Evolutionary conservation across 2,113 vertebrate genomes (phyloP).

Genomic region (Notothenia rossii): DNA sequence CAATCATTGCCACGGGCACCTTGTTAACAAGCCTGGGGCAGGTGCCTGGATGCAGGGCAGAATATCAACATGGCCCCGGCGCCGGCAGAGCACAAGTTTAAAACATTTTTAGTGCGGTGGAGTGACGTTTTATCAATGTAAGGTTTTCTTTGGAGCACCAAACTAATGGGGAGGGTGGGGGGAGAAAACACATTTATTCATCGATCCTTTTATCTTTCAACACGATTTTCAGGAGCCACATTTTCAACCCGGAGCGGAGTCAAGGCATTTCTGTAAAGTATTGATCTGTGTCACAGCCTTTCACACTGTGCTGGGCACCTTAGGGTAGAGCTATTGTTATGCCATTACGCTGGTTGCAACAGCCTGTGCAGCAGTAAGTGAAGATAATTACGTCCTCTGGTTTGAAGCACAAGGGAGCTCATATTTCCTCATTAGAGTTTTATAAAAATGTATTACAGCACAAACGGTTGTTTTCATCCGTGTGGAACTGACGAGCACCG

Average conservation of each 20-base stretch:
- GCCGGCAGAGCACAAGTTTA: slow-evolving; percentile 49
- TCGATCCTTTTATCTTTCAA: slow-evolving; percentile 27
- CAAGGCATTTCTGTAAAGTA: slow-evolving; percentile 21
- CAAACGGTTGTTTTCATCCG: slow-evolving; percentile 55
- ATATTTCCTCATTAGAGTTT: slow-evolving; percentile 72
- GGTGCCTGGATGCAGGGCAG: slow-evolving; percentile 62
- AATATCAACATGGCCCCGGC: slow-evolving; percentile 57
- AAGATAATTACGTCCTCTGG: slow-evolving; percentile 66
- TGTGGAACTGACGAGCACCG: slow-evolving; percentile 33
- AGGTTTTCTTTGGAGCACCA: slow-evolving; percentile 28
- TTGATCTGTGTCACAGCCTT: slow-evolving; percentile 55
- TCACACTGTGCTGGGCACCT: slow-evolving; percentile 39
- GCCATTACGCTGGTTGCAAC: slow-evolving; percentile 45
- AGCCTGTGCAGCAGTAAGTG: slow-evolving; percentile 48
- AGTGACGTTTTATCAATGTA: slow-evolving; percentile 37
- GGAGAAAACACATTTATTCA: slow-evolving; percentile 5
- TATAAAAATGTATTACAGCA: slow-evolving; percentile 27
- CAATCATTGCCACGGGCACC: slow-evolving; percentile 77
- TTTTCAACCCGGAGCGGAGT: slow-evolving; percentile 19
- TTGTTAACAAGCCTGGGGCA: slow-evolving; percentile 79
- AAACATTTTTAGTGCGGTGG: slow-evolving; percentile 21
- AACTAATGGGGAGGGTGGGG: not conserved
- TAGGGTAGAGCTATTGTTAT: slow-evolving; percentile 39
- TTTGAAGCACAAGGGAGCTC: slow-evolving; percentile 54
- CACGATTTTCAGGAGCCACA: slow-evolving; percentile 3